Conservation (phyloP, 2,113 vertebrate species). For the Triplophysa dalaica region DNA sequence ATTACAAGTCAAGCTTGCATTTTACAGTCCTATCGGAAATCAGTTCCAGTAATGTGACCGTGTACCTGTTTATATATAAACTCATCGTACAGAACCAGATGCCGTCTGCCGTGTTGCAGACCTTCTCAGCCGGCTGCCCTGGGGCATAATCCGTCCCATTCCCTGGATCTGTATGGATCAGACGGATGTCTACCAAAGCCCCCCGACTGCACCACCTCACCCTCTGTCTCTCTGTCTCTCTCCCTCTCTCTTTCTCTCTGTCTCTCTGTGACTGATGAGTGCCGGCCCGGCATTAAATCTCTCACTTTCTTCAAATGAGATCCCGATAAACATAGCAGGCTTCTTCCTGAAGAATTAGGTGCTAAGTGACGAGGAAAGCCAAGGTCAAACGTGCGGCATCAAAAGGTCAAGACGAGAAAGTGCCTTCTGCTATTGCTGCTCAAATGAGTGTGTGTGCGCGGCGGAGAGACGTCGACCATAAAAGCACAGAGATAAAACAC, state of each 20-base stretch:
- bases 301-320: constrained; percentile 5
- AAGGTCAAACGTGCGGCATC: constrained; percentile 29
- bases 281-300: background rate
- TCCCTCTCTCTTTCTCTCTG: background rate
- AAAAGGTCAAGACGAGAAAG: constrained; percentile 13
- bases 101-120: background rate
- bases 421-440: background rate
- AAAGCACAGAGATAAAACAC: constrained; percentile 39
- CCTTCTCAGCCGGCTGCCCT: background rate
- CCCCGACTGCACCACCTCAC: background rate
- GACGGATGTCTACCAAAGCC: constrained; percentile 15
- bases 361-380: constrained; percentile 29
- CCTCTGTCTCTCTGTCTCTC: background rate
- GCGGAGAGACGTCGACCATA: constrained; percentile 21
- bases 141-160: constrained; percentile 30
- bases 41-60: constrained; percentile 21
- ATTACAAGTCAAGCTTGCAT: constrained; percentile 11
- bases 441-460: constrained; percentile 19
- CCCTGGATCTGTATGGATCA: constrained; percentile 38
- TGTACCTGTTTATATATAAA: constrained; percentile 33
- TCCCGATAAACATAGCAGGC: constrained; percentile 28
- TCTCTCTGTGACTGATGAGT: constrained; percentile 12
- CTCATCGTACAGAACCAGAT: background rate
- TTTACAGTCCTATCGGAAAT: constrained; percentile 22
- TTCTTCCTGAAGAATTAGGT: constrained; percentile 27